Base-by-base conservation (phyloP, 37 sponge, comb jelly and placozoan genomes). In the Eunapius fragilis region DNA sequence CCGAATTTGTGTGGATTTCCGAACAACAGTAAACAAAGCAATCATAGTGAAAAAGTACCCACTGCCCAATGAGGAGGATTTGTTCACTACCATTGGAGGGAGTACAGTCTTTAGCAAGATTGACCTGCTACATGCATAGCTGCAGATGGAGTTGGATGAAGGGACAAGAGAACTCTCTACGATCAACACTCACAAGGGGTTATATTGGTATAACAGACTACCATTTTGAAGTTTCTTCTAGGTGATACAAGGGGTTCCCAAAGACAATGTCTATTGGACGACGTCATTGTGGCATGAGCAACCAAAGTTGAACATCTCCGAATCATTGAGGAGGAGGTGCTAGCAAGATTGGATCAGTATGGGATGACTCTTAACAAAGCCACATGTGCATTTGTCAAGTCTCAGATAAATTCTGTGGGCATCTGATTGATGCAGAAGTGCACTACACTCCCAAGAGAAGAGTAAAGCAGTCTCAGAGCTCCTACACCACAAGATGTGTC, bases 151-250 rank as follows among this genome's bases (percentile, higher is more conserved):
- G 33, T 47, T 92, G 50, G 79, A 76, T 41, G 71, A 81, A 27
- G 93, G 86, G 36, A 74, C 81, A 22, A 37, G 75, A 26, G 27
- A 35, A 31, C 77, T 67, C 17, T 47, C 73, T 17, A 89, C 89
- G 11, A 31, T 92, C 25, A 92, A 92, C 83, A 89, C 87, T 10
- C 93, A 85, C 69, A 80, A 75, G 80, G 93, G 93, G 25, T 45
- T 87, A 24, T 87, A 84, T 31, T 3, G 28, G 78, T 85, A 75
- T 27, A 76, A 69, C 37, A 67, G 70, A n/a, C 67, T 89, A 19
- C 82, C 82, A 22, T 87, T 87, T n/a, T 74, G 88, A 82, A 33
- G 76, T 87, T 12, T 25, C 84, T 22, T 82, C 77, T 14, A 31
- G 35, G 23, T 89, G 37, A 74, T 83, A 23, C 78, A 89, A 41